Percentiles rank a stretch among this genome's conserved stretches.
Evolutionary conservation across 2,797 vertebrate species (phyloP).

Genomic region (Hyperoplus immaculatus): DNA sequence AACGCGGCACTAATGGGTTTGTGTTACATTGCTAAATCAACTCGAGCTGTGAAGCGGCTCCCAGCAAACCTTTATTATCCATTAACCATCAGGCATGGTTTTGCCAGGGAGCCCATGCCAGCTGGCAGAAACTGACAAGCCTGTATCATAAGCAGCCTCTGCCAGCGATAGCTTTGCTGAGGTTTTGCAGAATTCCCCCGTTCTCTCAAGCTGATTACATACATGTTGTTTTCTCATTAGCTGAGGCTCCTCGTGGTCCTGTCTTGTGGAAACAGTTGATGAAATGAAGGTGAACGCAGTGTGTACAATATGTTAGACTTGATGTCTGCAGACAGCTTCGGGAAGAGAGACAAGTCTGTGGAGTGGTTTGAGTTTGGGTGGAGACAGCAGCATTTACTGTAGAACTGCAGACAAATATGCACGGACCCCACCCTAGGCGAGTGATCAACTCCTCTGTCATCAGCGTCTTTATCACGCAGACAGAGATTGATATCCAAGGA

Average conservation of each 20-base stretch:
- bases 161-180: constrained; percentile 74
- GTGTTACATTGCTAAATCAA: constrained; percentile 81
- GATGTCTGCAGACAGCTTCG: constrained; percentile 74
- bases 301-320: constrained; percentile 69
- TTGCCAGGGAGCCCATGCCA: constrained; percentile 72
- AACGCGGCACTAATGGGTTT: constrained; percentile 78
- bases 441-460: constrained; percentile 84
- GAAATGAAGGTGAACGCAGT: constrained; percentile 73
- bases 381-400: constrained; percentile 84
- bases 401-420: constrained; percentile 85
- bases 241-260: constrained; percentile 63
- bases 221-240: constrained; percentile 83
- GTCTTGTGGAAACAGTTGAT: constrained; percentile 71
- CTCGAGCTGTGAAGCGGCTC: constrained; percentile 77
- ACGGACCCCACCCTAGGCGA: constrained; percentile 79
- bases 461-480: constrained; percentile 82
- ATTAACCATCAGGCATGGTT: constrained; percentile 74
- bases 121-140: constrained; percentile 68
- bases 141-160: constrained; percentile 65
- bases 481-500: constrained; percentile 82
- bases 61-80: constrained; percentile 81
- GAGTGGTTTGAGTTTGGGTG: constrained; percentile 84
- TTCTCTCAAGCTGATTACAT: constrained; percentile 77
- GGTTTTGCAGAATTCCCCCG: constrained; percentile 68
- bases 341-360: constrained; percentile 77